These are phyloP conservation scores for Zaprionus vittiger DNA, from an alignment of 1,140 invertebrate genomes.

Conservation along the genomic window DNA sequence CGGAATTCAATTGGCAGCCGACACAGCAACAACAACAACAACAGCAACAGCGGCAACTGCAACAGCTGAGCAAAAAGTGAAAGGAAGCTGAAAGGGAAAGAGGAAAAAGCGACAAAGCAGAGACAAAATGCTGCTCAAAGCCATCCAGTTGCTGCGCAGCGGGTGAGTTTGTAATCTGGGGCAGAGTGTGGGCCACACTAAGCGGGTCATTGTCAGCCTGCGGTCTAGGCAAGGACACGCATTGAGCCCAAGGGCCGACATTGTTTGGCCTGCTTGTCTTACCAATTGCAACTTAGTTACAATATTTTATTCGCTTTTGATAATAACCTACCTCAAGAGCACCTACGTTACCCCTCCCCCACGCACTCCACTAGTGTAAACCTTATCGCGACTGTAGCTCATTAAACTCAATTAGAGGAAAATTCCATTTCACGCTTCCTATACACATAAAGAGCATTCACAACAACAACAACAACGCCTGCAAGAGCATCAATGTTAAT, in stretches of 20 bases:
- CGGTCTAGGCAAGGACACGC: constrained; percentile 18
- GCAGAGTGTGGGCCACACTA: constrained; percentile 8
- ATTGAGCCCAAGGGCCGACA: constrained; percentile 21
- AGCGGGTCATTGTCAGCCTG: constrained; percentile 38
- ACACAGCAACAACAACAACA: not conserved
- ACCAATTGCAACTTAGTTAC: constrained; percentile 22
- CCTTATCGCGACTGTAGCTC: constrained; percentile 6
- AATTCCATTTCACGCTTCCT: constrained; percentile 22
- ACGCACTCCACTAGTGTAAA: not conserved
- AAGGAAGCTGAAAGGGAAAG: constrained; percentile 42
- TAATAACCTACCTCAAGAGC: constrained; percentile 42
- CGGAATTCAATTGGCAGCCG: constrained; percentile 44
- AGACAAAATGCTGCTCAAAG: constrained; percentile 68
- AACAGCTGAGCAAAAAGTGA: constrained; percentile 33
- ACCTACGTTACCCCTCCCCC: not conserved
- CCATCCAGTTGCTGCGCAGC: constrained; percentile 64
- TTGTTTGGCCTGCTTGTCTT: constrained; percentile 54
- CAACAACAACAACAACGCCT: constrained; percentile 7
- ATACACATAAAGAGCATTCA: not conserved
- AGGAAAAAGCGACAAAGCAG: constrained; percentile 8
- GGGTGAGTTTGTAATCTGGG: constrained; percentile 56
- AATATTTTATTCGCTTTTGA: not conserved
- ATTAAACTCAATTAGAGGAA: constrained; percentile 13
- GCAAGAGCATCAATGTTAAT: constrained; percentile 62
- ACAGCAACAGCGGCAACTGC: constrained; percentile 3